Evolutionary conservation across 2,888 invertebrate species (phyloP).

Genomic region (Morinoia aosen): DNA sequence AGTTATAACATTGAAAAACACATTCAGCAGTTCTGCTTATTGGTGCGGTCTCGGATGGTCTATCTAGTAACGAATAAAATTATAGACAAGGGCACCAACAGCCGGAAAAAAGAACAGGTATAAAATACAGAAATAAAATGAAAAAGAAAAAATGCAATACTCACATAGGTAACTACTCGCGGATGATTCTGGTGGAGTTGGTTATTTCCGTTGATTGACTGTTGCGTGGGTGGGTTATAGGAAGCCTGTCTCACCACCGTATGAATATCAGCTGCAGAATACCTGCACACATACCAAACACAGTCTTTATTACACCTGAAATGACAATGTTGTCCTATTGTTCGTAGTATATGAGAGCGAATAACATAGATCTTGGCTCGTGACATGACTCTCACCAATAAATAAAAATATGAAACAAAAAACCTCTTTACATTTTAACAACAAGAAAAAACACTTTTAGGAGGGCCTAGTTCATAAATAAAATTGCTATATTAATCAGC

Average conservation of each 20-base stretch:
- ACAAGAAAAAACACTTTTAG: background rate
- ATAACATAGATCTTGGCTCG: background rate
- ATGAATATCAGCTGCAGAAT: constrained; percentile 67
- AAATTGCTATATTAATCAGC: background rate
- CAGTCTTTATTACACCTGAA: background rate
- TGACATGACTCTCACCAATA: too few species aligned
- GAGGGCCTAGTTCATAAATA: background rate
- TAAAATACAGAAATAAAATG: background rate
- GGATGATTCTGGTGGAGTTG: constrained; percentile 54
- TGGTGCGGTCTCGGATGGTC: too few species aligned
- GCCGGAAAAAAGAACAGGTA: background rate
- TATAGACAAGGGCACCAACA: background rate
- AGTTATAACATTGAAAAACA: too few species aligned
- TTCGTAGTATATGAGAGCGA: background rate
- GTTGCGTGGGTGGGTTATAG: constrained; percentile 47
- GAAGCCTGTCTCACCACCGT: constrained; percentile 64
- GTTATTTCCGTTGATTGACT: constrained; percentile 43
- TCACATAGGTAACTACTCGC: constrained; percentile 62
- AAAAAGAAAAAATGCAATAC: constrained; percentile 41
- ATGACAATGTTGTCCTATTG: background rate
- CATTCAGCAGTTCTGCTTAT: too few species aligned
- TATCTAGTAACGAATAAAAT: too few species aligned
- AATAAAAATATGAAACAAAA: too few species aligned
- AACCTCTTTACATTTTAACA: background rate
- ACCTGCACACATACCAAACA: constrained; percentile 54